Evolutionary conservation across 2,113 vertebrate genomes (phyloP).

Genomic region (Scalopus aquaticus): DNA sequence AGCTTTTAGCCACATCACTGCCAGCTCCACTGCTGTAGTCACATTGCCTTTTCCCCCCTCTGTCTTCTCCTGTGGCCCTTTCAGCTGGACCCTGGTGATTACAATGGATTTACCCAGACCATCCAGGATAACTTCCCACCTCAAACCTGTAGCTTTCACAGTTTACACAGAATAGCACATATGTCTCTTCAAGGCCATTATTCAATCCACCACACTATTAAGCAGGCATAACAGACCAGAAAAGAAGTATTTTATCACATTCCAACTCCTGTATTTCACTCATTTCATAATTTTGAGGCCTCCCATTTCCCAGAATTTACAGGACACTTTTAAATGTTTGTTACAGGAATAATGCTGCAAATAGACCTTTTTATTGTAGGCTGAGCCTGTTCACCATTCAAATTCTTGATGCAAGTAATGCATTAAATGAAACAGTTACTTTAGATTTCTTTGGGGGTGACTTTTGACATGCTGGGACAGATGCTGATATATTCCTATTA

Average conservation of each 20-base stretch:
- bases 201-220: neutral
- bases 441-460: neutral
- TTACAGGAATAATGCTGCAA: neutral
- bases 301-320: neutral
- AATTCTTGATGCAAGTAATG: neutral
- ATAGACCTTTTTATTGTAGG: neutral
- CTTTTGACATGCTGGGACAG: neutral
- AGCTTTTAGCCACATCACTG: neutral
- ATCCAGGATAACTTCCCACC: neutral
- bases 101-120: neutral
- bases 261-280: neutral
- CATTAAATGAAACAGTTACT: neutral
- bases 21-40: neutral
- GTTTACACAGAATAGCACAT: neutral
- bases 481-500: neutral
- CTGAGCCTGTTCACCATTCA: neutral
- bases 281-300: neutral
- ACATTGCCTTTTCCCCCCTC: neutral
- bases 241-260: neutral
- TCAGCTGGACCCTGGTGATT: neutral
- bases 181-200: neutral
- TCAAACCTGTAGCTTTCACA: neutral
- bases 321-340: neutral
- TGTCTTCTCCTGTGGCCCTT: neutral
- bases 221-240: neutral